Evolutionary conservation across 2,113 vertebrate genomes (phyloP).

Genomic region (Neogale vison): DNA sequence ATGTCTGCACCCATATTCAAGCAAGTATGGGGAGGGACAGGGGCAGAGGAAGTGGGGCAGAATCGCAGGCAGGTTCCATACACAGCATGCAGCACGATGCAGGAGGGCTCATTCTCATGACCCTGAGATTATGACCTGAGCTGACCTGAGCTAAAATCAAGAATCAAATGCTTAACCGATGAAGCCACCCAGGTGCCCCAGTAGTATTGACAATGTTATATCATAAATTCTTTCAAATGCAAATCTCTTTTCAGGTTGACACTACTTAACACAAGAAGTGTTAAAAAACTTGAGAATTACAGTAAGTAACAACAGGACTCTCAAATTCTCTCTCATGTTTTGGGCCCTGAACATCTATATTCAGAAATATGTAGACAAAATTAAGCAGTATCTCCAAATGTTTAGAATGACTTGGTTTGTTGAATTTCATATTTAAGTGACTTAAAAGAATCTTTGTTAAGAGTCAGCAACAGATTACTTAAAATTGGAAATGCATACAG

Average conservation of each 20-base stretch:
- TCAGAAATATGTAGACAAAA: slow-evolving; percentile 52
- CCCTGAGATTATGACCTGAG: not conserved
- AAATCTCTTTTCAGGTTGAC: not conserved
- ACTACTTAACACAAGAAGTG: not conserved
- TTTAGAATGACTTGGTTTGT: slow-evolving; percentile 62
- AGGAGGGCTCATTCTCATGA: not conserved
- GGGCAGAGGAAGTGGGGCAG: not conserved
- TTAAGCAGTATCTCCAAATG: slow-evolving; percentile 47
- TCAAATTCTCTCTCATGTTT: slow-evolving; percentile 8
- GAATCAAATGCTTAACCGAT: not conserved
- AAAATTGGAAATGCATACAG: slow-evolving; percentile 71
- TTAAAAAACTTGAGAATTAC: slow-evolving; percentile 5
- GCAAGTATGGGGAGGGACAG: not conserved
- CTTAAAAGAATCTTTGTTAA: slow-evolving; percentile 74
- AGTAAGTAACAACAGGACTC: slow-evolving; percentile 12
- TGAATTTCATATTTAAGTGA: slow-evolving; percentile 62
- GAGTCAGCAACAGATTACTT: slow-evolving; percentile 65
- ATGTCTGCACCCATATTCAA: no score
- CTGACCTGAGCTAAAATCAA: not conserved
- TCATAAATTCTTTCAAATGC: not conserved
- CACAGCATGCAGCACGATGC: rapidly evolving
- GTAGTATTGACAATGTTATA: not conserved
- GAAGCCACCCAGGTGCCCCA: not conserved
- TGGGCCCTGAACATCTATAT: not conserved
- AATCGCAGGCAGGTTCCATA: not conserved